Evolutionary conservation across 30 jellyfish, hydroid and myxozoan species (phyloP).

Genomic region (Pseudorhiza aurosa): DNA sequence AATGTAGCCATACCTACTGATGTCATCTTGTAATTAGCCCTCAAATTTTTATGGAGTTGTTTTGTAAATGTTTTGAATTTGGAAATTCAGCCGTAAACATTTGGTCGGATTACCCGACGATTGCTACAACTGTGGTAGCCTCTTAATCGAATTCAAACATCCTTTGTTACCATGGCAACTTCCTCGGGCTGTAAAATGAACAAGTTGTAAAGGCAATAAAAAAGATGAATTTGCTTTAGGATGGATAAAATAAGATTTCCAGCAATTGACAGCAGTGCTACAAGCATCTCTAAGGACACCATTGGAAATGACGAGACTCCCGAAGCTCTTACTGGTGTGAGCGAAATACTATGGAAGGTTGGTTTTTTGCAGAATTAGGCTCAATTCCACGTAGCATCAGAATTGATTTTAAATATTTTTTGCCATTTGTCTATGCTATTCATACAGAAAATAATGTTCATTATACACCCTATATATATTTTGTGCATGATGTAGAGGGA

Average conservation of each 20-base stretch:
- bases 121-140: background rate
- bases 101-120: background rate
- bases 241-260: slow-evolving; percentile 30
- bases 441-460: too few relatives aligned
- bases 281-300: background rate
- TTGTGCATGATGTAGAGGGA: too few relatives aligned
- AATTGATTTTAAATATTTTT: too few relatives aligned
- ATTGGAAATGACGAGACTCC: slow-evolving; percentile 21
- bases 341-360: slow-evolving; percentile 69
- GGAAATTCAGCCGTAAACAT: too few relatives aligned
- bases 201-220: slow-evolving; percentile 2
- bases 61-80: too few relatives aligned
- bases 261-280: background rate
- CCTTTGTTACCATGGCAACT: background rate
- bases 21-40: too few relatives aligned
- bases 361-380: background rate
- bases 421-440: too few relatives aligned
- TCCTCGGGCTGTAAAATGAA: slow-evolving; percentile 34
- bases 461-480: too few relatives aligned
- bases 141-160: background rate
- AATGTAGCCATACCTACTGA: too few relatives aligned
- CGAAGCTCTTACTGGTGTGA: slow-evolving; percentile 39
- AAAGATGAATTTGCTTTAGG: background rate
- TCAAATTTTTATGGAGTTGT: too few relatives aligned
- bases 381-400: background rate